phyloP scores from a whole-genome alignment of 2,888 invertebrate species.

The Cloeon dipterum region DNA sequence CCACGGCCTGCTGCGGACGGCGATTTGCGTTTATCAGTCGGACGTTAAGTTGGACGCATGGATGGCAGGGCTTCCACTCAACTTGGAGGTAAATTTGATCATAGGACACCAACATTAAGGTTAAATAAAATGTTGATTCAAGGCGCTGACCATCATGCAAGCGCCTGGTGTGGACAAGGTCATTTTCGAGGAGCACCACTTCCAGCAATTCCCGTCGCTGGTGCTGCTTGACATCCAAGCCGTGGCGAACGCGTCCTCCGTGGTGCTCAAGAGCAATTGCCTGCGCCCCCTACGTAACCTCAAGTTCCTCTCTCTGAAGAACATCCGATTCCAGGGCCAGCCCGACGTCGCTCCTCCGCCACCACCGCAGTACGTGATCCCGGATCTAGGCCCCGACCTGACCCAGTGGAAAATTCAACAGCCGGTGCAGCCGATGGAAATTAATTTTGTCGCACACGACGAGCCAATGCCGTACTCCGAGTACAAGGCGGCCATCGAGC shows the following conservation, averaged over 20 bases:
- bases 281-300: slow-evolving; percentile 14
- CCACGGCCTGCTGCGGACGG: slow-evolving; percentile 22
- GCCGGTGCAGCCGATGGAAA: neutral
- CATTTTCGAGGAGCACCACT: slow-evolving; percentile 20
- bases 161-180: slow-evolving; percentile 25
- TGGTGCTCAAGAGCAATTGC: slow-evolving; percentile 12
- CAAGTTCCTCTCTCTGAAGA: slow-evolving; percentile 28
- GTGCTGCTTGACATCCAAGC: slow-evolving; percentile 36
- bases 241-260: no score
- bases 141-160: slow-evolving; percentile 28
- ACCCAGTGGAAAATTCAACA: neutral
- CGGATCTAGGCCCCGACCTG: no score
- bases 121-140: slow-evolving; percentile 5
- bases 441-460: slow-evolving; percentile 11
- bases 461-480: slow-evolving; percentile 38
- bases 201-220: slow-evolving; percentile 24
- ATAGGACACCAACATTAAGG: neutral
- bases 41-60: slow-evolving; percentile 19
- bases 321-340: slow-evolving; percentile 18
- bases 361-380: no score
- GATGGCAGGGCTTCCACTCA: slow-evolving; percentile 21
- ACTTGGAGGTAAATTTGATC: slow-evolving; percentile 20
- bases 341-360: slow-evolving; percentile 2
- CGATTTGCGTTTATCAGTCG: slow-evolving; percentile 27
- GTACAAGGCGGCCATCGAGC: slow-evolving; percentile 28